Evolutionary conservation across 2,888 invertebrate species (phyloP).

Genomic region (Copidosoma aretas): DNA sequence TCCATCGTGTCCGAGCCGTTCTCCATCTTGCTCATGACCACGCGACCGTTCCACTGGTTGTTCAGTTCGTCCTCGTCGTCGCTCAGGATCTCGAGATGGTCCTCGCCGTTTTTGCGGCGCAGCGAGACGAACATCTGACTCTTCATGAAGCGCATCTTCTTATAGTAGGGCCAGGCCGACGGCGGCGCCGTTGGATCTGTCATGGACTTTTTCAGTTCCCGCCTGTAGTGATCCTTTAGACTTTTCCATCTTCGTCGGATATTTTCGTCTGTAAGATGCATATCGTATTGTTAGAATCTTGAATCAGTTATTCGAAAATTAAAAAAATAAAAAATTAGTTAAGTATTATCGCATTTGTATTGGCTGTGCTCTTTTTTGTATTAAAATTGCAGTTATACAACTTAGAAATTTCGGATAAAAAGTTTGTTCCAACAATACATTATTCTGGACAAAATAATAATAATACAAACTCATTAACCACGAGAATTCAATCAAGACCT

Average conservation of each 20-base stretch:
- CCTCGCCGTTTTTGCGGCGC: constrained; percentile 36
- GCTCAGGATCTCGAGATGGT: constrained; percentile 38
- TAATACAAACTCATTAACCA: background rate
- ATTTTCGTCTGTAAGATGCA: constrained; percentile 29
- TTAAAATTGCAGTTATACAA: no score
- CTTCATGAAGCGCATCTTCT: constrained; percentile 39
- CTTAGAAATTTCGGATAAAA: no score
- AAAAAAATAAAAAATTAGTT: no score
- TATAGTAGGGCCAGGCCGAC: constrained; percentile 39
- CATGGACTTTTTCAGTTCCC: constrained; percentile 38
- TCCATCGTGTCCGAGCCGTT: constrained; percentile 34
- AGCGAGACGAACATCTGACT: constrained; percentile 40
- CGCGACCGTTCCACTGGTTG: constrained; percentile 28
- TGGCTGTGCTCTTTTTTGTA: no score
- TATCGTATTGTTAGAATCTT: background rate
- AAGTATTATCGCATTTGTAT: no score
- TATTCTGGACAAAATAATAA: no score
- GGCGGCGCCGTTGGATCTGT: constrained; percentile 30
- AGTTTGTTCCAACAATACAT: no score
- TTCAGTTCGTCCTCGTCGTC: constrained; percentile 34
- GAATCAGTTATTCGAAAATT: no score
- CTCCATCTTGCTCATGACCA: constrained; percentile 24
- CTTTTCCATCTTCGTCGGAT: constrained; percentile 38
- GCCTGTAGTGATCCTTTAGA: constrained; percentile 39
- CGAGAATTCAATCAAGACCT: background rate